Conservation (phyloP, 2,797 vertebrate genomes). For the Enteromius trimaculatus region DNA sequence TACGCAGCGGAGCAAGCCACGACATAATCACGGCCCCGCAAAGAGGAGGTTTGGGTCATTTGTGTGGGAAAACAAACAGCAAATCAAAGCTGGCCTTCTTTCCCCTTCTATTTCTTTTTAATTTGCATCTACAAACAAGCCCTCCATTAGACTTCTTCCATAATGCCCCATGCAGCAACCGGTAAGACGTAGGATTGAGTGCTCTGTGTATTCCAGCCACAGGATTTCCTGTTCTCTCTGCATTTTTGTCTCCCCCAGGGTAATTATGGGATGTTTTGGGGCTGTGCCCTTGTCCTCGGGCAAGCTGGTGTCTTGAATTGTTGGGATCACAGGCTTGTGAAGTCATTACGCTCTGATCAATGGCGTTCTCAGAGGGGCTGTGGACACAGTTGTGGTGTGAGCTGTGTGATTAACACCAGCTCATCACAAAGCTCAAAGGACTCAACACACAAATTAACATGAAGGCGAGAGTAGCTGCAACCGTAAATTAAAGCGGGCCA, state of each 20-base stretch:
- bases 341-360: constrained; percentile 33
- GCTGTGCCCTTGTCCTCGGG: constrained; percentile 18
- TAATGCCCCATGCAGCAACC: neutral
- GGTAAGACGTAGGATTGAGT: constrained; percentile 23
- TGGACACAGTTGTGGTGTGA: constrained; percentile 40
- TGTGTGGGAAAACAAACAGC: constrained; percentile 48
- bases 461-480: constrained; percentile 17
- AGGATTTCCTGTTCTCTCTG: constrained; percentile 24
- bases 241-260: constrained; percentile 19
- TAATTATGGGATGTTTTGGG: constrained; percentile 48
- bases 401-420: constrained; percentile 46
- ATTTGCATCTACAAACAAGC: constrained; percentile 40
- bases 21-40: constrained; percentile 32
- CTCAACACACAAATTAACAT: constrained; percentile 37
- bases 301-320: constrained; percentile 28
- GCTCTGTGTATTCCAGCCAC: constrained; percentile 20
- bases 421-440: constrained; percentile 28
- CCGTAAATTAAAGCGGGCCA: constrained; percentile 21
- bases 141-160: constrained; percentile 20
- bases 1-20: constrained; percentile 30
- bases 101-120: constrained; percentile 7
- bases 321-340: constrained; percentile 26
- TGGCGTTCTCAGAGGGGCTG: constrained; percentile 30
- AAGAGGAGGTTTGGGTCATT: constrained; percentile 24
- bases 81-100: constrained; percentile 43